Conservation (phyloP, 2,113 vertebrate species). For the Cisticola juncidis region DNA sequence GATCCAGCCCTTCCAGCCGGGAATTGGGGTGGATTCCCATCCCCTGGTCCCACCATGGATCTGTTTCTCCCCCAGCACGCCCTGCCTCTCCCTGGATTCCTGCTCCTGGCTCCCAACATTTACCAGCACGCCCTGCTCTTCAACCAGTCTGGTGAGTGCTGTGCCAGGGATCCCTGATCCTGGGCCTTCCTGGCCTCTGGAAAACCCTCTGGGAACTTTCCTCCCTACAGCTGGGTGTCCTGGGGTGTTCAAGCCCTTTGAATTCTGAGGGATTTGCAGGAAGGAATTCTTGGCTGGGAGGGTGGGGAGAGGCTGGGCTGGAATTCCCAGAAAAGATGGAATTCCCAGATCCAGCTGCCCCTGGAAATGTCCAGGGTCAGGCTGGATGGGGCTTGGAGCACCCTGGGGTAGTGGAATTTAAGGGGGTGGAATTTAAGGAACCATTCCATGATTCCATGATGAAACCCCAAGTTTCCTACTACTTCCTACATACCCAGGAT, state of each 20-base stretch:
- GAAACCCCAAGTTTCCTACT: accelerated
- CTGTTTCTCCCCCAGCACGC: constrained; percentile 79
- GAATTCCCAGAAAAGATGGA: background rate
- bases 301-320: background rate
- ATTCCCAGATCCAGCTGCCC: background rate
- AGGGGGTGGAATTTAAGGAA: background rate
- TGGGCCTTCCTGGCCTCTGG: background rate
- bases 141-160: constrained; percentile 87
- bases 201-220: background rate
- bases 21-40: background rate
- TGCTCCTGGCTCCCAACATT: constrained; percentile 91
- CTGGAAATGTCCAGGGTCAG: background rate
- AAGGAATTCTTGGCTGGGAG: background rate
- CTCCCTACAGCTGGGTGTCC: background rate
- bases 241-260: background rate
- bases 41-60: background rate
- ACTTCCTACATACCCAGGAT: background rate
- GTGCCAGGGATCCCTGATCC: accelerated
- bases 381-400: background rate
- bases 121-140: constrained; percentile 87
- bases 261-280: background rate
- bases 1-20: background rate
- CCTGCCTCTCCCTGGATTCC: constrained; percentile 91
- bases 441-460: background rate
- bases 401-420: accelerated